A percentile compares a stretch with the other conserved stretches of the same genome.
Evolutionary conservation across 2,888 invertebrate genomes (phyloP).

Genomic region (Scrobipalpa atriplicella): DNA sequence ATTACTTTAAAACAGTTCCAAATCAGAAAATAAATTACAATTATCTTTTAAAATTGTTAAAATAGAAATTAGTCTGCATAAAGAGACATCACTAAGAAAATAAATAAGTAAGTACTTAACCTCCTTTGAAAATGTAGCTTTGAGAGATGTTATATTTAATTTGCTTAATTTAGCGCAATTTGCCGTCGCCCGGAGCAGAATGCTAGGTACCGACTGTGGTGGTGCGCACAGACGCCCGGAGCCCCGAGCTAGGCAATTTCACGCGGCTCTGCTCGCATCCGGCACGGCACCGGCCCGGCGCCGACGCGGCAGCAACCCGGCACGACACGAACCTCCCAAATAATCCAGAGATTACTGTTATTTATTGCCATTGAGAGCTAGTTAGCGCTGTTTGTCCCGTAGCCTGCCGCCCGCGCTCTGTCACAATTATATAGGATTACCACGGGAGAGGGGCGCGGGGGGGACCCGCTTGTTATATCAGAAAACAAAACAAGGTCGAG

Average conservation of each 20-base stretch:
- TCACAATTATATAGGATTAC: slow-evolving; percentile 40
- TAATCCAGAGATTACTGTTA: slow-evolving; percentile 51
- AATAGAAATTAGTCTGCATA: neutral
- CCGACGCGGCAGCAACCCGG: neutral
- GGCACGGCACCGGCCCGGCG: slow-evolving; percentile 4
- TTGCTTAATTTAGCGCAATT: slow-evolving; percentile 26
- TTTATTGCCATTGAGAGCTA: slow-evolving; percentile 48
- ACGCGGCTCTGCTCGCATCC: slow-evolving; percentile 46
- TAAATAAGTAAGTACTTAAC: slow-evolving; percentile 5
- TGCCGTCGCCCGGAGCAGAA: slow-evolving; percentile 25
- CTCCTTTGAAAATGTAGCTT: neutral
- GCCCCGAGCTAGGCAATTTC: slow-evolving; percentile 44
- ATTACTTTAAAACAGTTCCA: neutral
- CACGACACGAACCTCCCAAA: slow-evolving; percentile 30
- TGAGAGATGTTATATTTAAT: slow-evolving; percentile 9
- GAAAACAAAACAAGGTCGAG: slow-evolving; percentile 24
- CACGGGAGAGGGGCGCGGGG: neutral
- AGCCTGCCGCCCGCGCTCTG: slow-evolving; percentile 26
- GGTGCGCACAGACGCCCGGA: neutral
- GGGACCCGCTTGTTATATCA: slow-evolving; percentile 23
- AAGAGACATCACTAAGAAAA: slow-evolving; percentile 1
- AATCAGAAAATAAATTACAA: neutral
- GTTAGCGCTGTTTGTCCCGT: slow-evolving; percentile 43
- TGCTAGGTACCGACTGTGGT: neutral
- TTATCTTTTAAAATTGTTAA: neutral